These are phyloP conservation scores for Cyphomyrmex costatus DNA, from an alignment of 1,140 invertebrate genomes.

Conservation along the genomic window DNA sequence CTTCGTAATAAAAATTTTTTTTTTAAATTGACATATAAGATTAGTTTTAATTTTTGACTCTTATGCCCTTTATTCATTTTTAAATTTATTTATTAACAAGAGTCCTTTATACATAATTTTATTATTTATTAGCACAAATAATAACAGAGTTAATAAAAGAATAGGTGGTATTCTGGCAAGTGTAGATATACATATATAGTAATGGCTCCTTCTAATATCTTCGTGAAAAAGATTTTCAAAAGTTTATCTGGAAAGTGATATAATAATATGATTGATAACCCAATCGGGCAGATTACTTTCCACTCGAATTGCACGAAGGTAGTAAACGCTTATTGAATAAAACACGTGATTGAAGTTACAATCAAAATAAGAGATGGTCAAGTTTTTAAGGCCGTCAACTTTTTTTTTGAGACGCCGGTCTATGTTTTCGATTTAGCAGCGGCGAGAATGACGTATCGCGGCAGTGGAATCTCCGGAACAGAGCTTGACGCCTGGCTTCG, in stretches of 20 bases:
- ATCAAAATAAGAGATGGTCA: neutral
- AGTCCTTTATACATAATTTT: no score
- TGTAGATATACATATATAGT: no score
- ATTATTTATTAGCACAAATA: no score
- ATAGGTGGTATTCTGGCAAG: no score
- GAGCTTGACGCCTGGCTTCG: slow-evolving; percentile 71
- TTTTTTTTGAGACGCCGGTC: neutral
- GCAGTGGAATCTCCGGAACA: slow-evolving; percentile 42
- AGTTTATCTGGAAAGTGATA: neutral
- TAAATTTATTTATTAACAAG: no score
- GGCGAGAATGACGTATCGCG: slow-evolving; percentile 62
- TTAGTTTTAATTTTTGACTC: no score
- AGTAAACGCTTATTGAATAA: neutral
- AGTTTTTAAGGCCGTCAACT: neutral
- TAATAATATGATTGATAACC: slow-evolving; percentile 3
- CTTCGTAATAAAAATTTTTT: no score
- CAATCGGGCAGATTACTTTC: slow-evolving; percentile 15
- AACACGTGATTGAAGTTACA: neutral
- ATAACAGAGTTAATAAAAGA: no score
- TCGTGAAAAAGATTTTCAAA: neutral
- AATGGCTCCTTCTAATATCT: no score
- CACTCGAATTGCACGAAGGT: neutral
- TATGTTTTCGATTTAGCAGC: slow-evolving; percentile 23
- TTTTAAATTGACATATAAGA: no score
- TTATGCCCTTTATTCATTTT: no score